Evolutionary conservation across 2,797 vertebrate genomes (phyloP), one percentile per base, ranked within the genome.

Genomic region (Paramormyrops hopkinsi): DNA sequence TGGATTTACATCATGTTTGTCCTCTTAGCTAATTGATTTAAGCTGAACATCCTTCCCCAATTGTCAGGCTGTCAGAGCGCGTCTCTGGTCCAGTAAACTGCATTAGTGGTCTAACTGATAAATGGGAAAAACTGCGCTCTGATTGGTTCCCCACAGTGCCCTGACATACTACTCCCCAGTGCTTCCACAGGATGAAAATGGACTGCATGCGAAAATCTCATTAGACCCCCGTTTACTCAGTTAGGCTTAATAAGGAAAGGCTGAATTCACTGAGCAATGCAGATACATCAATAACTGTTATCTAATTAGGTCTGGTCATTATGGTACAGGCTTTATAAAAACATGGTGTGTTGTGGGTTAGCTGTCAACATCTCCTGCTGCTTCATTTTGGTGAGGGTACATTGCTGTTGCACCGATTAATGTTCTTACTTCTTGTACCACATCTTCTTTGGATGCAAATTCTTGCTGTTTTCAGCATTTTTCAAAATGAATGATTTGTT

Each of bases 21-120:
- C 93, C 94, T 96, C 90, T 95, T 95, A 94, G 94, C 94, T 96
- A 96, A 96, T 96, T 96, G 93, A 93, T 93, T 95, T 95, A 95
- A 91, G 90, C 91, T 86, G 85, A 92, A 88, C 90, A 93, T 93
- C 91, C 90, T 92, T 93, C 89, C 92, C 91, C 93, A 89, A 93
- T 93, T 94, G 94, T 94, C 92, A 93, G 93, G 46, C 93, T 94
- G 93, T 93, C 92, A 93, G 92, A 91, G 90, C 88, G 90, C 93
- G 91, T 29, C 84, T 88, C 91, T 92, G 91, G 92, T 91, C 91
- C 91, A 76, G 91, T 92, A 95, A 95, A 95, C 94, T 90, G 89
- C 93, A 93, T 95, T 95, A 95, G 90, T 92, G 91, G 92, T 91
- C 92, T 90, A 92, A 92, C 83, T 82, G 92, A 93, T 91, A 92